Evolutionary conservation across 2,888 invertebrate genomes (phyloP), one percentile per base, ranked within the genome.

Genomic region (Mesorhabditis spiculigera): DNA sequence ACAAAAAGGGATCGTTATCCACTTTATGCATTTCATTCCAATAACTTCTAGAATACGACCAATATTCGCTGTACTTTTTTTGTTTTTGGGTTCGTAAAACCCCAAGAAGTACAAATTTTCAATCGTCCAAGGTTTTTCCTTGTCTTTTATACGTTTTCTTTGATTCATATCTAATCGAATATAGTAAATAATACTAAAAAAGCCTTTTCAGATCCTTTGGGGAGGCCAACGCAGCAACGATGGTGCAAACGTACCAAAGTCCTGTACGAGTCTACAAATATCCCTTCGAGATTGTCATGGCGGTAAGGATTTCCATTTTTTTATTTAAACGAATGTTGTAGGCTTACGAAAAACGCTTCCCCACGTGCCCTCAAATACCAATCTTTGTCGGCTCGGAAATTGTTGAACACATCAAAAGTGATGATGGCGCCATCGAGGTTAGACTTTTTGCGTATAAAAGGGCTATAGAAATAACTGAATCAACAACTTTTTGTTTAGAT

Each of bases 191-290:
- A 28, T 28, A 28, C 28, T 28, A 28, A 28, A 28, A 28, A 28
- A 28, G 28, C 28, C 28, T 28, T 28, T 28, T 28, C 28, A 28
- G 28, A 28, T 28, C 28, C 28, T 28, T 28, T 28, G 28, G 28
- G 28, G 28, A 28, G 4, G 6, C 16, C 4, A 68, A 62, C 45
- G 6, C 42, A 28, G 6, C 42, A 63, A 85, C 69, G 67, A 95
- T 95, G 95, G 95, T 95, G 86, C 95, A 95, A 89, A 93, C 93
- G 87, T 95, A 93, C 89, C 92, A 93, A 87, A 93, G 94, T 78
- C 95, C 95, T 82, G 91, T 95, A 68, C 90, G 95, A 90, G 93
- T 95, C 80, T 95, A 95, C 89, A 94, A 94, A 88, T 91, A 92
- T 87, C 92, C 94, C 68, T 95, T 95, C 88, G 94, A 95, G 88